Percentiles rank a stretch among this genome's conserved stretches.
These are phyloP conservation scores for Cynocephalus volans DNA, from an alignment of 2,113 vertebrate genomes.

Conservation along the genomic window DNA sequence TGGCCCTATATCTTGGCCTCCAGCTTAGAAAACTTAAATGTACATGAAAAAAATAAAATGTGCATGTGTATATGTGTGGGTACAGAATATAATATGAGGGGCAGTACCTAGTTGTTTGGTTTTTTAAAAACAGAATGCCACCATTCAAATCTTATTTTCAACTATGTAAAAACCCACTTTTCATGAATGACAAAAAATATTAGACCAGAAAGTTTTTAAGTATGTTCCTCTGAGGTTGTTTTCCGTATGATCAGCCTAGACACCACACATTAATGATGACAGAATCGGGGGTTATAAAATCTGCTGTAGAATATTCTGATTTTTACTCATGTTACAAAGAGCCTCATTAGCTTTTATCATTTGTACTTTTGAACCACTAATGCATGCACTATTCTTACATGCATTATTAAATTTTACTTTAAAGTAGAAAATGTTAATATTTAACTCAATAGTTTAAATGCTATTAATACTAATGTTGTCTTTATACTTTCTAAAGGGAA, in stretches of 20 bases:
- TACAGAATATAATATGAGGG: background rate
- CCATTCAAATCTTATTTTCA: background rate
- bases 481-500: conserved; percentile 20
- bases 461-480: background rate
- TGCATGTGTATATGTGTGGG: rapidly evolving
- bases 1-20: rapidly evolving
- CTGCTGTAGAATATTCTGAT: background rate
- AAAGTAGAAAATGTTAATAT: conserved; percentile 2
- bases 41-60: background rate
- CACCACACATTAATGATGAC: background rate
- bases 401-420: conserved; percentile 32
- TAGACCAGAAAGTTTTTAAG: background rate
- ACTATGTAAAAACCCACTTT: background rate
- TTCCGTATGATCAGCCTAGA: background rate
- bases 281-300: background rate
- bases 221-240: background rate
- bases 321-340: background rate
- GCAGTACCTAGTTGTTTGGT: background rate
- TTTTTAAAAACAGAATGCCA: background rate
- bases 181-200: background rate
- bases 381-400: background rate
- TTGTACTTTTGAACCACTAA: background rate
- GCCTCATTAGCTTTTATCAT: background rate
- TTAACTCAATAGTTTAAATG: background rate
- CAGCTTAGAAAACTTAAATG: background rate